Evolutionary conservation across 2,797 vertebrate species (phyloP).

Genomic region (Catamblyrhynchus diadema): DNA sequence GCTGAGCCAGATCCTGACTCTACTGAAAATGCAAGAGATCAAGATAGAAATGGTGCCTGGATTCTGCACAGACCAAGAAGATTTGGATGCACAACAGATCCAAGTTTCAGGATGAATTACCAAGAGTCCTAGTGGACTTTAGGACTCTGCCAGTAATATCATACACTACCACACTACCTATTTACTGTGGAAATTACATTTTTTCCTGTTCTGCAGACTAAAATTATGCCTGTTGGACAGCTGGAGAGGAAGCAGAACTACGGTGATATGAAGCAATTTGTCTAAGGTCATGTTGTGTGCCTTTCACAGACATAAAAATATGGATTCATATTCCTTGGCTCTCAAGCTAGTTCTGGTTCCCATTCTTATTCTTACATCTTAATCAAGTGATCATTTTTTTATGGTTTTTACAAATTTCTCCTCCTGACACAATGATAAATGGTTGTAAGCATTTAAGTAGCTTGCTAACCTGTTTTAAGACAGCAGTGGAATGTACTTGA

Average conservation of each 20-base stretch:
- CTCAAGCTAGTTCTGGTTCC: neutral
- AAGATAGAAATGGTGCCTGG: neutral
- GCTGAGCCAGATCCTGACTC: neutral
- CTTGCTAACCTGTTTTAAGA: neutral
- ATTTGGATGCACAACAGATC: neutral
- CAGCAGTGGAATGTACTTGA: neutral
- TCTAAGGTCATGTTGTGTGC: neutral
- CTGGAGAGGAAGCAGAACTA: conserved; percentile 7
- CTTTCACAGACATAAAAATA: neutral
- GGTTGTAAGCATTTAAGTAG: neutral
- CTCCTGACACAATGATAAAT: neutral
- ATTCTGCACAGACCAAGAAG: neutral
- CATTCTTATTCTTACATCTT: neutral
- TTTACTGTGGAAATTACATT: neutral
- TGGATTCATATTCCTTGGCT: neutral
- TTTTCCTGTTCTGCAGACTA: neutral
- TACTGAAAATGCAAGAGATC: neutral
- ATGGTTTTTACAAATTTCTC: neutral
- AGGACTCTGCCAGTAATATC: neutral
- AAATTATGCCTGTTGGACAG: neutral
- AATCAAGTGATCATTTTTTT: neutral
- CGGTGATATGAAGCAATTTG: neutral
- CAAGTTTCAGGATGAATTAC: neutral
- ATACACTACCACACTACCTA: neutral
- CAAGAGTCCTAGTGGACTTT: neutral